Percentiles rank a stretch among this genome's conserved stretches.
Conservation (phyloP, 2,113 vertebrate genomes). For the Hyaena hyaena region DNA sequence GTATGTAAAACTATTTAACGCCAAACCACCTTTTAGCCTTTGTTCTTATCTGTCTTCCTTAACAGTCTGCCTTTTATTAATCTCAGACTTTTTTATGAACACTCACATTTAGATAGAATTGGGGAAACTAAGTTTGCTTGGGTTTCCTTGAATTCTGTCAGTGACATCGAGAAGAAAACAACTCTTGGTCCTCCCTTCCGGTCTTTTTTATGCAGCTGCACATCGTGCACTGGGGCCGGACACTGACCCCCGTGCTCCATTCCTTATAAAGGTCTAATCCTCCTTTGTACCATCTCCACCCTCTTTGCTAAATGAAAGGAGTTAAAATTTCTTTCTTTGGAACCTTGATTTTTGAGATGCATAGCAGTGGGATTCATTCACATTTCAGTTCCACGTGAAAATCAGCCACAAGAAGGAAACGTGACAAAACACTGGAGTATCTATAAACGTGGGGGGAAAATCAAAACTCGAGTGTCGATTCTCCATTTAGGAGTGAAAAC, state of each 20-base stretch:
- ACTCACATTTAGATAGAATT: background rate
- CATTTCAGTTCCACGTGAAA: conserved; percentile 32
- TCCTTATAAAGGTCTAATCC: background rate
- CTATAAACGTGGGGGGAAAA: background rate
- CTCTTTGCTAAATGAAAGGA: conserved; percentile 27
- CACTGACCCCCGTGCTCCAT: background rate
- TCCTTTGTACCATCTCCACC: background rate
- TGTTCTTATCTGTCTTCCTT: conserved; percentile 55
- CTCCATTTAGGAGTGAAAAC: background rate
- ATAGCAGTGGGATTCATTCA: background rate
- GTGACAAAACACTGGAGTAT: background rate
- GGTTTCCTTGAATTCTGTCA: conserved; percentile 24
- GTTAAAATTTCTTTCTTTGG: background rate
- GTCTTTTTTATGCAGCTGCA: background rate
- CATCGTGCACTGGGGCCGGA: background rate
- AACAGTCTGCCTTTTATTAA: conserved; percentile 59
- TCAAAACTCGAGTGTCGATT: background rate
- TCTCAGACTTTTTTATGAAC: conserved; percentile 54
- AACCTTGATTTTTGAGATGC: background rate
- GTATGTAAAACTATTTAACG: conserved; percentile 75
- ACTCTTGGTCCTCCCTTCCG: background rate
- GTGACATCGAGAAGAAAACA: background rate
- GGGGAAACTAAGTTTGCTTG: conserved; percentile 22
- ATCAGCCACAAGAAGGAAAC: conserved; percentile 33
- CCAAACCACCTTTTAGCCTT: conserved; percentile 69